Conservation (phyloP, 2,113 vertebrate species). For the Micromys minutus region DNA sequence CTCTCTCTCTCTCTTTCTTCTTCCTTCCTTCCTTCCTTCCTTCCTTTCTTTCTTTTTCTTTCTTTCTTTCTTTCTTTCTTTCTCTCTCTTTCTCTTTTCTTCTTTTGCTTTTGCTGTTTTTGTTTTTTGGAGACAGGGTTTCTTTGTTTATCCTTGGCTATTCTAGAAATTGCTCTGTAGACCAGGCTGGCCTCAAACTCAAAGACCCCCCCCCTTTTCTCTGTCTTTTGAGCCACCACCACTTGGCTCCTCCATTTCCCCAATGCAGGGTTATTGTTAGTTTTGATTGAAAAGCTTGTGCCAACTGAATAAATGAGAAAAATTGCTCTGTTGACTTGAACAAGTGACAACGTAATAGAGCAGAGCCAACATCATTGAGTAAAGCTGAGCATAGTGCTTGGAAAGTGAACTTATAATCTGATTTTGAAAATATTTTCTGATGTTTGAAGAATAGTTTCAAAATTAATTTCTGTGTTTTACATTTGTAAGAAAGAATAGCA, state of each 20-base stretch:
- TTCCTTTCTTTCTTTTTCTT: no score
- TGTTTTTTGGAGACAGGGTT: background rate
- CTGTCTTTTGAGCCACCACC: background rate
- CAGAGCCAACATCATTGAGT: background rate
- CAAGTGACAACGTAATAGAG: background rate
- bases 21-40: no score
- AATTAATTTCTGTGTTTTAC: slow-evolving; percentile 43
- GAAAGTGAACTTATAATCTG: background rate
- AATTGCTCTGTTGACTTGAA: background rate
- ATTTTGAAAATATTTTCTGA: background rate
- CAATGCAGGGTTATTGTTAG: background rate
- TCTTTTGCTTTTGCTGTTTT: background rate
- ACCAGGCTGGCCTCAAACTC: background rate
- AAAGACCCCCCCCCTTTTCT: background rate
- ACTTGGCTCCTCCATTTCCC: background rate
- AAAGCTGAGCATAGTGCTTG: background rate
- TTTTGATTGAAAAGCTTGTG: background rate
- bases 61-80: no score
- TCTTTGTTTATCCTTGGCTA: background rate
- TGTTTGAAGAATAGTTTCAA: background rate
- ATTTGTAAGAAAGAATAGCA: slow-evolving; percentile 42
- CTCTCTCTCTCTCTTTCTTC: no score
- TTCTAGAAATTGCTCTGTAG: background rate
- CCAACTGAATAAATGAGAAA: background rate
- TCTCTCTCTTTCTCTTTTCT: no score